phyloP scores from a whole-genome alignment of 1,140 invertebrate genomes.

The Nasonia giraulti region DNA sequence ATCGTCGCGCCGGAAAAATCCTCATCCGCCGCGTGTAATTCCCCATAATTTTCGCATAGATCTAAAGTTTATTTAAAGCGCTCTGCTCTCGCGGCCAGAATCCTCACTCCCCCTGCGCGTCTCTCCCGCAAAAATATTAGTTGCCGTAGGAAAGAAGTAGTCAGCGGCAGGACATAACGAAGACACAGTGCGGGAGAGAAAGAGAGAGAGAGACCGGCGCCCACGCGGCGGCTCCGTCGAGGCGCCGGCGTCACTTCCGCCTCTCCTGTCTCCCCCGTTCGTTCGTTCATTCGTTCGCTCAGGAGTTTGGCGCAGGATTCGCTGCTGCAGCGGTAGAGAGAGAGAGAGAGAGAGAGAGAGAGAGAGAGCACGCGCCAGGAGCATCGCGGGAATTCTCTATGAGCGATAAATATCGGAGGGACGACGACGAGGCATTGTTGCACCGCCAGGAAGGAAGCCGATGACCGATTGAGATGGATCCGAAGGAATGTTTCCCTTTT shows the following conservation, averaged over 20 bases:
- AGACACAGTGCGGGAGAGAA: conserved; percentile 67
- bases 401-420: conserved; percentile 43
- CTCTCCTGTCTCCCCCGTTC: conserved; percentile 46
- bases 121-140: conserved; percentile 60
- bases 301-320: conserved; percentile 38
- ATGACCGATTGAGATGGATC: conserved; percentile 28
- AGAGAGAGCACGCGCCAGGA: conserved; percentile 29
- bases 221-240: conserved; percentile 71
- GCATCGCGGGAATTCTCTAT: conserved; percentile 33
- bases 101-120: conserved; percentile 25
- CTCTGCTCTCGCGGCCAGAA: background rate
- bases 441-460: conserved; percentile 27
- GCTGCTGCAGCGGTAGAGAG: background rate
- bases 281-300: conserved; percentile 49
- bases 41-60: conserved; percentile 41
- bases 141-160: conserved; percentile 62
- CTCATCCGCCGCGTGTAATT: conserved; percentile 5
- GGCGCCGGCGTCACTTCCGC: conserved; percentile 74
- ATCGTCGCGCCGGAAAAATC: background rate
- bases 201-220: conserved; percentile 63
- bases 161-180: conserved; percentile 70
- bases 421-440: background rate
- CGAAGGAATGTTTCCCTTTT: background rate
- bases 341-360: background rate
- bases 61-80: conserved; percentile 50